Evolutionary conservation across 2,113 vertebrate genomes (phyloP).

Genomic region (Gulo gulo): DNA sequence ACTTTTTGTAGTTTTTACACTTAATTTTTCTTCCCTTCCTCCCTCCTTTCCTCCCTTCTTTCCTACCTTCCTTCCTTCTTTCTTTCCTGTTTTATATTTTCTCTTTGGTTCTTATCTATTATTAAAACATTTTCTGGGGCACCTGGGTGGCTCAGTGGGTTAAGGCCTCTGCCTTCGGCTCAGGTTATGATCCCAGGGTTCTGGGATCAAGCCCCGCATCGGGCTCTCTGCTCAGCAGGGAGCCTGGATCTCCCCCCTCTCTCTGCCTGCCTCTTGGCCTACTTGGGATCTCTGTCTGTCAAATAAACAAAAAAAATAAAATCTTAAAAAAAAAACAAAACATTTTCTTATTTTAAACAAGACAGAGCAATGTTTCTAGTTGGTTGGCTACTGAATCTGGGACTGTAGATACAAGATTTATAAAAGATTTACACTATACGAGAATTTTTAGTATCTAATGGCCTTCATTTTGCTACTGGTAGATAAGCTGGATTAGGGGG

Average conservation of each 20-base stretch:
- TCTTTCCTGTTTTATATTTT: background rate
- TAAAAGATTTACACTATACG: background rate
- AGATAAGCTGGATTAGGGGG: slow-evolving; percentile 43
- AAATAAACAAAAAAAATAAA: too few species aligned
- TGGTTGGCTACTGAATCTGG: background rate
- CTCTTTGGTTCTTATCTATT: background rate
- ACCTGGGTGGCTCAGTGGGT: too few species aligned
- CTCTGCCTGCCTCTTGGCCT: too few species aligned
- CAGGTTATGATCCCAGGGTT: too few species aligned
- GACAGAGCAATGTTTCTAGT: background rate
- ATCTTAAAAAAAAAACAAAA: too few species aligned
- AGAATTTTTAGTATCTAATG: background rate
- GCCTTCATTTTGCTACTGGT: slow-evolving; percentile 21
- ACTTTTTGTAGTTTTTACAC: background rate
- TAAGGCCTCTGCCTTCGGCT: too few species aligned
- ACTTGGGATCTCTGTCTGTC: too few species aligned
- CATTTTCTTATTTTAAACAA: slow-evolving; percentile 15
- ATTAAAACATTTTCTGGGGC: background rate
- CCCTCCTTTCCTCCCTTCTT: background rate
- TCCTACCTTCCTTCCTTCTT: background rate
- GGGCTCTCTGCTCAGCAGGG: too few species aligned
- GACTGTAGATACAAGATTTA: background rate
- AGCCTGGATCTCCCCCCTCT: too few species aligned
- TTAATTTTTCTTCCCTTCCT: background rate
- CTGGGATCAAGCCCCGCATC: too few species aligned